Base-by-base conservation (phyloP, 2,888 invertebrate species). In the Caenorhabditis sinica region DNA sequence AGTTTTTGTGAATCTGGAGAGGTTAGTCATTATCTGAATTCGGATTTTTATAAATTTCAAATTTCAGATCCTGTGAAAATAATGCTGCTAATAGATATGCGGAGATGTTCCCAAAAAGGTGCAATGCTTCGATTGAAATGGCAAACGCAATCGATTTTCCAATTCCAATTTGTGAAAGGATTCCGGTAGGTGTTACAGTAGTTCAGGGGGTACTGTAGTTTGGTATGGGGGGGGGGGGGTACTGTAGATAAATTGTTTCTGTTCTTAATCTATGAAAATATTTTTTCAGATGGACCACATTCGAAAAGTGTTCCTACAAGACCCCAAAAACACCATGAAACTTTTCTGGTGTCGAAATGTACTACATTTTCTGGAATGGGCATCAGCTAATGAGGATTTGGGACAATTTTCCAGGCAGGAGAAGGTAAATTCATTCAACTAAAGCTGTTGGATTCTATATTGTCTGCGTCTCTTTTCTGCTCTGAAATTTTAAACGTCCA, bases 311-410 rank as follows among this genome's bases (percentile, higher is more conserved):
- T 40, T 72, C 20, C 60, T 80, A 5, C 28, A 72, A 43, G 80
- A 80, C 36, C 80, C 80, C 5, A 51, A 53, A 36, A 36, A 15
- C 25, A 72, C 17, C 4, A 40, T 72, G 25, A 80, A 80, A 17
- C 20, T 80, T 17, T 80, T 58, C 66, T 80, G 80, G 80, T 80
- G 80, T 23, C 65, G 80, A 49, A 80, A 72, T 49, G 80, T 80
- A 1, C 72, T 58, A 4, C 72, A 66, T 60, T 80, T 80, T 20
- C 6, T 80, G 8, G 72, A 80, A 33, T 80, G 80, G 80, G 30
- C 72, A 0, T 33, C 33, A 8, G 72, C 65, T 11, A 72, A 33
- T 9, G 72, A 80, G 45, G 80, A 80, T 60, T 58, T 80, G 36
- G 45, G 45, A 2, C 45, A 66, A 2, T 80, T 80, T 53, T 36